Evolutionary conservation across 2,888 invertebrate genomes (phyloP), one percentile per base, ranked within the genome.

Genomic region (Syrphus vitripennis): DNA sequence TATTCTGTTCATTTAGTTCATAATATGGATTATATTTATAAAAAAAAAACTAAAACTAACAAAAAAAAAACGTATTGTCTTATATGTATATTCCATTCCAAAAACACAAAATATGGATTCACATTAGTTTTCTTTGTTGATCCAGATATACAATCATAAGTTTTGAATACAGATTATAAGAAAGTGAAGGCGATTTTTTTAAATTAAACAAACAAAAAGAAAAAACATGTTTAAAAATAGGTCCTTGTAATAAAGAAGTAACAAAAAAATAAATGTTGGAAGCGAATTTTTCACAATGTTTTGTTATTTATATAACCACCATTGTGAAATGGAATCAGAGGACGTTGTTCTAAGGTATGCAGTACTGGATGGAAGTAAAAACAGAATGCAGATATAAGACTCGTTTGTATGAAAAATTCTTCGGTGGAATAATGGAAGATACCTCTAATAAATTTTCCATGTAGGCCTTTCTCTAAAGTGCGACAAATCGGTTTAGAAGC

Each of bases 11-110:
- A 24, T 88, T 88, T 82, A 87, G 70, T 84, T 80, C 74, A 84
- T 84, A 70, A 48, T 80, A 87, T 90, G 88, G 87, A 88, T 88
- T 80, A 86, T 82, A 87, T 83, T 80, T 78, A 69, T 81, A 87
- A 87, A 88, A 87, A 87, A 88, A 86, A 80, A 70, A 78, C 65
- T 65, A 65, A 77, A 48, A 67, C 61, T 53, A 71, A 78, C 67
- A 55, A 55, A 82, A 48, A 29, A 57, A 70, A 74, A 50, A 69
- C 31, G 34, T 84, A 53, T 72, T 81, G 61, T 86, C 74, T 82
- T 77, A 86, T 65, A 70, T 86, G 86, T 86, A 86, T 78, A 82
- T 82, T 77, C 82, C 86, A 86, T 86, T 86, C 86, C 86, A 82
- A 86, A 63, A 63, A 63, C 67, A 70, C 55, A 76, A 53, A 70